These are phyloP conservation scores for Peromyscus eremicus DNA, from an alignment of 2,797 vertebrate genomes.

Conservation along the genomic window DNA sequence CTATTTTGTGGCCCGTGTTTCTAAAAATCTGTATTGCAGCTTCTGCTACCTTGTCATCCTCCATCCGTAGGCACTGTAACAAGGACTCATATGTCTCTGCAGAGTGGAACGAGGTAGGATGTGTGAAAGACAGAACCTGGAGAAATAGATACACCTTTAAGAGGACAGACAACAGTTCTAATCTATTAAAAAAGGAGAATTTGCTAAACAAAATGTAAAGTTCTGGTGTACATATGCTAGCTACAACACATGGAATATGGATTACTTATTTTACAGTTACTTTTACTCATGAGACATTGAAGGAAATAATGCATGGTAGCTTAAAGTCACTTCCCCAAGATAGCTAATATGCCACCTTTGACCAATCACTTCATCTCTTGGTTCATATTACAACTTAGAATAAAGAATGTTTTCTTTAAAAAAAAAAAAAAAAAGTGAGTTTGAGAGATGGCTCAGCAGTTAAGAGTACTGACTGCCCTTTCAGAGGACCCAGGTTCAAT, in stretches of 20 bases:
- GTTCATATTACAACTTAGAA: conserved; percentile 24
- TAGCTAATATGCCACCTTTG: not conserved
- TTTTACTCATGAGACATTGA: not conserved
- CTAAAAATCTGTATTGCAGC: conserved; percentile 99
- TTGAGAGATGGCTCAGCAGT: too few relatives aligned
- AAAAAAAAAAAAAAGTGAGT: not conserved
- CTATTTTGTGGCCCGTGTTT: conserved; percentile 99
- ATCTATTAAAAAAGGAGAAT: conserved; percentile 50
- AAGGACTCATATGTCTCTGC: conserved; percentile 99
- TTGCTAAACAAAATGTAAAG: not conserved
- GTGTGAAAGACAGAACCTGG: conserved; percentile 99
- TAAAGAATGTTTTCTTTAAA: not conserved
- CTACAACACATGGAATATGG: not conserved
- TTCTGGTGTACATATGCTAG: not conserved
- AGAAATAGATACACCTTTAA: conserved; percentile 66
- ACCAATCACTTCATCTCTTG: conserved; percentile 12
- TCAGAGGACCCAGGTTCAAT: too few relatives aligned
- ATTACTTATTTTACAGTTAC: not conserved
- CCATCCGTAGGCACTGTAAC: conserved; percentile 99
- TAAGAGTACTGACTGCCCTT: too few relatives aligned
- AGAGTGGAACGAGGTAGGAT: conserved; percentile 99
- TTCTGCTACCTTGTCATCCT: conserved; percentile 99
- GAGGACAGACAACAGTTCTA: conserved; percentile 54
- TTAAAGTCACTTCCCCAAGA: not conserved
- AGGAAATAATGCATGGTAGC: not conserved